Conservation (phyloP, 64 coral and sea anemone species). For the Orbicella faveolata region DNA sequence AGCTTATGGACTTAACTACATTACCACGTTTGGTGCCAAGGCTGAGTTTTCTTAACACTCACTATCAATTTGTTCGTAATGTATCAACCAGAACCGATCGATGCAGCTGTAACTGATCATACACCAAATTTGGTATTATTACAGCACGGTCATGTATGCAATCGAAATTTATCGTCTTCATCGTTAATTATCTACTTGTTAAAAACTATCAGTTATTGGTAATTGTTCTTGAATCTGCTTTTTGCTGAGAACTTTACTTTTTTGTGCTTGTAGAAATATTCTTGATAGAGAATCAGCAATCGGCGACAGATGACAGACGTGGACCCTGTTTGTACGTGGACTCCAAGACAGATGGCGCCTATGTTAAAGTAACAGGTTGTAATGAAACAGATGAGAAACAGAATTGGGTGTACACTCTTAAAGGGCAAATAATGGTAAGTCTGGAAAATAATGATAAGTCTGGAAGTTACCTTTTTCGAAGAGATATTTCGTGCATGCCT, state of each 20-base stretch:
- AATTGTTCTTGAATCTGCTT: no score
- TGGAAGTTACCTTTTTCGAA: not conserved
- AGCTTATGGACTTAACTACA: no score
- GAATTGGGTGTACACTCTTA: constrained; percentile 79
- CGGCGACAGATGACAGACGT: constrained; percentile 70
- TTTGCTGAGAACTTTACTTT: not conserved
- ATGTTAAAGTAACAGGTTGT: constrained; percentile 86
- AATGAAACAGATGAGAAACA: constrained; percentile 86
- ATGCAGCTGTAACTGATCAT: no score
- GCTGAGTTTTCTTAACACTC: no score
- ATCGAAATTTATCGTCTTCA: no score
- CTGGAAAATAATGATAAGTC: constrained; percentile 79
- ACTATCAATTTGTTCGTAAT: no score
- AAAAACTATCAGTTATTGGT: no score
- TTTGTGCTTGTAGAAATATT: constrained; percentile 70
- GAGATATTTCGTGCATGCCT: not conserved
- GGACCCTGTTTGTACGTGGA: constrained; percentile 89
- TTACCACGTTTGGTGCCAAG: no score
- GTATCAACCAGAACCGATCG: no score
- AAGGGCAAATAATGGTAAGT: constrained; percentile 91
- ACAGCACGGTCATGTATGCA: no score
- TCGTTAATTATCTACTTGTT: no score
- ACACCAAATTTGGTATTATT: no score
- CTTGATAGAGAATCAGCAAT: constrained; percentile 94
- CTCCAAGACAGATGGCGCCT: constrained; percentile 68